Base-by-base conservation (phyloP, 2,797 vertebrate species). In the Chaunax sp. region DNA sequence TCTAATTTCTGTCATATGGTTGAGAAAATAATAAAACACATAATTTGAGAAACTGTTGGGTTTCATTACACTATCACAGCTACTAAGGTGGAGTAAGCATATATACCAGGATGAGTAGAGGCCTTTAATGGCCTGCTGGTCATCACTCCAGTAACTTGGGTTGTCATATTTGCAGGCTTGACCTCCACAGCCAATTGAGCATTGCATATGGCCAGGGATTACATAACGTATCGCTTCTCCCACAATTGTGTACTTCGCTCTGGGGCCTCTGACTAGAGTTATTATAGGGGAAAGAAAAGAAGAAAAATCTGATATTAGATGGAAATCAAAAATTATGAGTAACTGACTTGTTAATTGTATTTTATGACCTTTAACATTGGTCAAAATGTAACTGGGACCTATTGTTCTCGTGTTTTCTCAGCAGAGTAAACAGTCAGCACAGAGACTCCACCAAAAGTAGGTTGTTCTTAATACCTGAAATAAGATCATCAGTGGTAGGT, bases 111-210 rank as follows among this genome's bases (percentile, higher is more conserved):
- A 97, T 0, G 97, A 99, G 87, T 97, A 99, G 77, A 99, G 91
- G 47, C 97, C 98, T 81, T 89, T 95, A 47, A 99, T 90, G 62
- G 96, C 97, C 89, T 99, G 98, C 1, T 97, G 90, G 57, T 95
- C 93, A 5, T 96, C 94, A 3, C 92, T 95, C 97, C 97, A 99
- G 65, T 92, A 92, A 20, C 90, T 77, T 0, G 98, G 96, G 64
- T 96, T 97, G 82, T 99, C 98, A 2, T 99, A 99, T 82, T 99
- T 99, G 95, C 98, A 99, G 1, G 90, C 90, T 52, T 89, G 95
- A 2, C 97, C 97, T 6, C 98, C 96, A 38, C 98, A 99, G 0
- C 96, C 95, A 54, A 98, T 90, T 0, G 96, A 97, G 69, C 98
- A 99, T 50, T 97, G 97, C 94, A 98, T 77, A 72, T 94, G 93